Base-by-base conservation (phyloP, 1,140 invertebrate genomes). In the Apis florea region DNA sequence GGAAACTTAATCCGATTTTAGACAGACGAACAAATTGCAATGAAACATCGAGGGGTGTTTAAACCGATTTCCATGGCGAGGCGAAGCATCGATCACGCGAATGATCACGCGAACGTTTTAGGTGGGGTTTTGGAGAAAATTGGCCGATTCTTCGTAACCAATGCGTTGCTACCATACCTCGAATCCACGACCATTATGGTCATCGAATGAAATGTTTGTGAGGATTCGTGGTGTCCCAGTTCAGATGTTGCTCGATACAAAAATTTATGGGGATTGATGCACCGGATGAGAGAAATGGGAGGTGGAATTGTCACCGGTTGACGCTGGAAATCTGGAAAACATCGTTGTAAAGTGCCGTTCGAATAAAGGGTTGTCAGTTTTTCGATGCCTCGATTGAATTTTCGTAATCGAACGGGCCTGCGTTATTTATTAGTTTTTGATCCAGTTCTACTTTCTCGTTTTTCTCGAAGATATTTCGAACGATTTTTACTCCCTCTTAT, bases 81-180 rank as follows among this genome's bases (percentile, higher is more conserved):
- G 61, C 47, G 17, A 26, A 61, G 31, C 73, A 83, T 83, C 82
- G 82, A 83, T 81, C 82, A 83, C 58, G 51, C 51, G 64, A 58
- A 40, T 51, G 31, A 81, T 83, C 83, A 85, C 83, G 83, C 83
- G 81, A 85, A 58, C 67, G 26, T 19, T 40, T 40, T 79, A 81
- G 81, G 81, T 75, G 81, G 76, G 71, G 82, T 79, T 61, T 56
- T 15, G 1, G 68, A 77, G 66, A 77, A 84, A 78, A 81, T 67
- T 82, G 63, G 19, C 26, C 24, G 61, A 15, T 11, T 64, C 74
- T 78, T 78, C 69, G 74, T 82, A 68, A 53, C 21, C 74, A 54
- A 67, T 67, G 73, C 58, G 15, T 63, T 10, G 61, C 31, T 63
- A 26, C 61, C 61, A 26, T 63, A 26, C 26, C 26, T 63, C 61